Evolutionary conservation across 1,140 invertebrate species (phyloP).

Genomic region (Eueides isabella): DNA sequence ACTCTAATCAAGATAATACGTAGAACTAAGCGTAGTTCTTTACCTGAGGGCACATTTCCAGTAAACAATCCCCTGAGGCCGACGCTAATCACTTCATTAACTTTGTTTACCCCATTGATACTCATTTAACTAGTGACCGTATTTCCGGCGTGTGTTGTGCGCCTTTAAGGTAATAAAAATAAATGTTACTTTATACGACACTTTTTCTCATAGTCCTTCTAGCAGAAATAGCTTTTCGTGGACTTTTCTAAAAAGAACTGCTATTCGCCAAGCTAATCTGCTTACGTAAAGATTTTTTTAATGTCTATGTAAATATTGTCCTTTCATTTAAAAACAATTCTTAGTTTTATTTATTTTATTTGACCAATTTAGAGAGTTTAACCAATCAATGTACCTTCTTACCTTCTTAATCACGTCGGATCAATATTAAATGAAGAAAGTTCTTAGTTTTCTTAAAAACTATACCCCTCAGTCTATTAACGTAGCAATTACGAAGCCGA

Average conservation of each 20-base stretch:
- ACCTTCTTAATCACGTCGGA: too few species aligned
- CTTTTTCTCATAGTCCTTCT: background rate
- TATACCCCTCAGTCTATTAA: background rate
- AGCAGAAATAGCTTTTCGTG: too few species aligned
- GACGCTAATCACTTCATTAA: background rate
- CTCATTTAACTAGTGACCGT: conserved; percentile 20
- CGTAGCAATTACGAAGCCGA: background rate
- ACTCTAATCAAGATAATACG: background rate
- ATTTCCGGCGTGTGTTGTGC: conserved; percentile 2
- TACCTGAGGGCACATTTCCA: background rate
- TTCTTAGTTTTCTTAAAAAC: background rate
- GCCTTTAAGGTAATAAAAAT: background rate
- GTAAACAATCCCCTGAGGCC: conserved; percentile 10
- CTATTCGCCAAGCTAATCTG: too few species aligned
- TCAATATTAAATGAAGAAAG: background rate
- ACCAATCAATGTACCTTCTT: too few species aligned
- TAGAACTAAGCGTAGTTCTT: background rate
- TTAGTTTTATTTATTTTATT: too few species aligned
- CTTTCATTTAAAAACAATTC: too few species aligned
- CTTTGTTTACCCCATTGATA: conserved; percentile 21
- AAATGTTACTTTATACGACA: background rate
- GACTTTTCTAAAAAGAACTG: too few species aligned
- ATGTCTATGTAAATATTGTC: too few species aligned
- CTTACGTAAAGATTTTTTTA: too few species aligned
- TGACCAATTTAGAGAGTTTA: too few species aligned